Evolutionary conservation across 2,113 vertebrate genomes (phyloP).

Genomic region (Mionectes macconnelli): DNA sequence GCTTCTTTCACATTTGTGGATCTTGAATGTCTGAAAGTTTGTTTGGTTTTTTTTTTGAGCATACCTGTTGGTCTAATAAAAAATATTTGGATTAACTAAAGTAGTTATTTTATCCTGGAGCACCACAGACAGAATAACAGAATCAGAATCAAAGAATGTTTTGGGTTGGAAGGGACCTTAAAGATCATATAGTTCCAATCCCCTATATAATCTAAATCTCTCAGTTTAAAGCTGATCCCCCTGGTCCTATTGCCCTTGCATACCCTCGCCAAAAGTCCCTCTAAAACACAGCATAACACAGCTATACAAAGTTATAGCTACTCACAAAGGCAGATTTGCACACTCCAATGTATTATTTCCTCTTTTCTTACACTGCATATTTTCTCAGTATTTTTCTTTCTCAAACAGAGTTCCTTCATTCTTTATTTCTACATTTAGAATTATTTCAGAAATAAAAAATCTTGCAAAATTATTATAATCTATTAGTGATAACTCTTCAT

Average conservation of each 20-base stretch:
- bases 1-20: neutral
- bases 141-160: neutral
- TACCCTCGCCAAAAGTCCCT: neutral
- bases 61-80: neutral
- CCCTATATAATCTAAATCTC: neutral
- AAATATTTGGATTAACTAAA: neutral
- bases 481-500: neutral
- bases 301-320: neutral
- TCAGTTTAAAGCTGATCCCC: neutral
- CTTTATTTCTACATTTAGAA: neutral
- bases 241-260: neutral
- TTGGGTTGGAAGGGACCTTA: neutral
- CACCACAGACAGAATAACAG: neutral
- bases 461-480: neutral
- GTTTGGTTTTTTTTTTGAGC: neutral
- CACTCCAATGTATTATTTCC: neutral
- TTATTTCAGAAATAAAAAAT: neutral
- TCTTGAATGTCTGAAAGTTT: neutral
- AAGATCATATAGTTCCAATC: neutral
- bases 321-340: neutral
- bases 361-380: neutral
- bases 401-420: neutral
- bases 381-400: neutral
- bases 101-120: neutral
- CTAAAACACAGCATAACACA: neutral